phyloP scores from a whole-genome alignment of 2,113 vertebrate species.

The Hydrolagus affinis region DNA sequence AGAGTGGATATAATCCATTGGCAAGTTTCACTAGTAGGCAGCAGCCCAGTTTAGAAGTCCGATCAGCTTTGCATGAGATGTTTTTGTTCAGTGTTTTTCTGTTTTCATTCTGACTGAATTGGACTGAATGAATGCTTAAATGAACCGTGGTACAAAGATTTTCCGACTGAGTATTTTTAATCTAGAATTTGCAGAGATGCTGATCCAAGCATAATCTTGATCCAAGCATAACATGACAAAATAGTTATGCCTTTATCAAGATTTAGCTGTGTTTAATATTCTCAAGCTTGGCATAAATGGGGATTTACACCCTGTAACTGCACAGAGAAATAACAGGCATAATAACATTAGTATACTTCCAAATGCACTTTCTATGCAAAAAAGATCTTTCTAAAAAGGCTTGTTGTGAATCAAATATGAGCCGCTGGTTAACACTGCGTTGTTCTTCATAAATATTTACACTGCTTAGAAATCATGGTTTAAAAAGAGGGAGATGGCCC shows the following conservation, averaged over 20 bases:
- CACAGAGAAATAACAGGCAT: background rate
- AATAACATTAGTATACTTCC: background rate
- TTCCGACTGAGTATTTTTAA: constrained; percentile 18
- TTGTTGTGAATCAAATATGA: constrained; percentile 19
- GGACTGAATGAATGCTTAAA: constrained; percentile 23
- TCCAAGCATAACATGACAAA: constrained; percentile 26
- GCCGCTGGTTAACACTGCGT: background rate
- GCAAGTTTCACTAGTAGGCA: background rate
- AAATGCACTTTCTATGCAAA: background rate
- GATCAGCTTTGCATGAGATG: background rate
- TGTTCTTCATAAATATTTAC: constrained; percentile 23
- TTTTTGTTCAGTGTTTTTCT: background rate
- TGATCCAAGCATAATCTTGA: constrained; percentile 1
- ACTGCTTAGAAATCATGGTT: background rate
- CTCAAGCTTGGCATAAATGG: background rate
- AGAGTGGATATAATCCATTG: background rate
- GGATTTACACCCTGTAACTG: background rate
- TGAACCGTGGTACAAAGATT: background rate
- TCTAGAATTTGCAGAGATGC: background rate
- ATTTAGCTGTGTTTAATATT: background rate
- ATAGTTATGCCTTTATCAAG: constrained; percentile 1
- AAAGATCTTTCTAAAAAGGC: background rate
- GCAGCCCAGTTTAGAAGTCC: background rate
- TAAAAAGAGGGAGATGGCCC: constrained; percentile 15
- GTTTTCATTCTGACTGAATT: constrained; percentile 6